Evolutionary conservation across 2,113 vertebrate species (phyloP).

Genomic region (Erinaceus europaeus): DNA sequence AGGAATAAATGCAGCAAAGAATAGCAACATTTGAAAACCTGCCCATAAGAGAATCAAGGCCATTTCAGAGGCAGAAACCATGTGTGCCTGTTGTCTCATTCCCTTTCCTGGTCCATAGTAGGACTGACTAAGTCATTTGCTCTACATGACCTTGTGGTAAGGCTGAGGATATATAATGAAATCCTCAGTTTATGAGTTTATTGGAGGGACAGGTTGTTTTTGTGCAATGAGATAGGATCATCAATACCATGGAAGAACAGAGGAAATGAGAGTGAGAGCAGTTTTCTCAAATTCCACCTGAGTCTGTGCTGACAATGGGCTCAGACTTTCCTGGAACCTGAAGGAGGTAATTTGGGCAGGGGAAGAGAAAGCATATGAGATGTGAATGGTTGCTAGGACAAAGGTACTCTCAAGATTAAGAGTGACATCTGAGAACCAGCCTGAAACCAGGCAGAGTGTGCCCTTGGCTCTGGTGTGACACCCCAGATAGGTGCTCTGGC

Average conservation of each 20-base stretch:
- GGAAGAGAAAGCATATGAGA: neutral
- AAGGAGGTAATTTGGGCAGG: neutral
- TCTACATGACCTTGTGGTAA: neutral
- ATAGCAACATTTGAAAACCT: neutral
- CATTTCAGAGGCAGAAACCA: neutral
- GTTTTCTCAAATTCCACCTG: neutral
- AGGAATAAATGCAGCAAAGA: neutral
- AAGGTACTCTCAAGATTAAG: neutral
- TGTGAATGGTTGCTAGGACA: neutral
- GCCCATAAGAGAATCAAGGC: neutral
- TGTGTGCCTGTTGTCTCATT: neutral
- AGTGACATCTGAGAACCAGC: neutral
- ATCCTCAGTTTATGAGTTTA: neutral
- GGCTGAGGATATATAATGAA: neutral
- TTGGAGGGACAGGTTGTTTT: neutral
- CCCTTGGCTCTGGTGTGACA: neutral
- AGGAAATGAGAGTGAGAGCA: neutral
- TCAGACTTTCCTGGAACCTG: neutral
- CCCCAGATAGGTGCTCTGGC: neutral
- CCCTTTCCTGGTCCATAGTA: neutral
- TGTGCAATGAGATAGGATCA: neutral
- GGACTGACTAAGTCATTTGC: neutral
- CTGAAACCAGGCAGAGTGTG: neutral
- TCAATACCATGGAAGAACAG: neutral
- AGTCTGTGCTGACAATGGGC: neutral